phyloP scores from a whole-genome alignment of 1,140 invertebrate species.

The roundworm (Caenorhabditis elegans) region DNA sequence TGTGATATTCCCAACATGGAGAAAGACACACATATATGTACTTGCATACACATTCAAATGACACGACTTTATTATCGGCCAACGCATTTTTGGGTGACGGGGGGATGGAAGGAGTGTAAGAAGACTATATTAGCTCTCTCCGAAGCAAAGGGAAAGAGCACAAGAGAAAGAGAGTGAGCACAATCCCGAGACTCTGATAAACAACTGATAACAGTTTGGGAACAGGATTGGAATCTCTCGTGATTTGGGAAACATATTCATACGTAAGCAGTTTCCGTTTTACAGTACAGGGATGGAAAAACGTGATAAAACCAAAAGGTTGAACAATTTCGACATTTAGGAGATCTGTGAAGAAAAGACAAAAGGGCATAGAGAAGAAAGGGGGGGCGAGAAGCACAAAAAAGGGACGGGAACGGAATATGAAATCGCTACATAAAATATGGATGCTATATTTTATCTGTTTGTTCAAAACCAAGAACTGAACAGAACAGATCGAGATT shows the following conservation, averaged over 20 bases:
- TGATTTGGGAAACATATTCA: not conserved
- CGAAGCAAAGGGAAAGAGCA: not conserved
- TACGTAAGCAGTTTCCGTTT: not conserved
- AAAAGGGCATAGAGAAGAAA: not conserved
- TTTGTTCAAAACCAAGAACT: not conserved
- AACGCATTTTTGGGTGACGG: not conserved
- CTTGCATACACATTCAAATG: not conserved
- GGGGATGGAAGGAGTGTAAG: not conserved
- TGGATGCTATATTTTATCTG: slow-evolving; percentile 12
- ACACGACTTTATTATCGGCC: slow-evolving; percentile 10
- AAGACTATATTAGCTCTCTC: slow-evolving; percentile 9
- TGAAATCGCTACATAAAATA: not conserved
- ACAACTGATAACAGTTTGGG: slow-evolving; percentile 7
- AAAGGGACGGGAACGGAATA: not conserved
- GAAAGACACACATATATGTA: not conserved
- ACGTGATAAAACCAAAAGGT: not conserved
- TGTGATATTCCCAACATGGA: not conserved
- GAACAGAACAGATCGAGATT: not conserved
- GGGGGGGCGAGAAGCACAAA: not conserved
- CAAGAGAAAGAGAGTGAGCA: not conserved
- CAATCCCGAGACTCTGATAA: not conserved
- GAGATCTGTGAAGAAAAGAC: not conserved
- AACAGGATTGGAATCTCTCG: not conserved
- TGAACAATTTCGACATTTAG: not conserved
- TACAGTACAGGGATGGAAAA: not conserved